Conservation (phyloP, 2,888 invertebrate genomes). For the Acleris emargana region DNA sequence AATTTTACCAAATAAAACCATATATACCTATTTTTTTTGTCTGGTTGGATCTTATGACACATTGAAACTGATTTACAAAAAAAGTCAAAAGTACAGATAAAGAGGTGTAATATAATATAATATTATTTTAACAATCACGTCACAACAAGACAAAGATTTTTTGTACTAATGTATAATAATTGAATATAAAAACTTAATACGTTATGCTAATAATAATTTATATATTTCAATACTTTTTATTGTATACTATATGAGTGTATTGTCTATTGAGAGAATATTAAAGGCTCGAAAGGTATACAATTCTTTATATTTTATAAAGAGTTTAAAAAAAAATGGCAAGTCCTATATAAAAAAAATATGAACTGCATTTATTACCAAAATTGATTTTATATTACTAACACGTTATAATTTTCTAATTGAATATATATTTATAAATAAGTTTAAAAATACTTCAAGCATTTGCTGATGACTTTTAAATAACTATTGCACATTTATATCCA, state of each 20-base stretch:
- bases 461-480: slow-evolving; percentile 15
- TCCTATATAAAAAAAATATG: slow-evolving; percentile 3
- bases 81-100: too few species aligned
- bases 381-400: background rate
- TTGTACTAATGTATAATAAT: too few species aligned
- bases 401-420: background rate
- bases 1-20: background rate
- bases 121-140: too few species aligned
- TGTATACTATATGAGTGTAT: slow-evolving; percentile 30
- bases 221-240: background rate
- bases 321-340: slow-evolving; percentile 21
- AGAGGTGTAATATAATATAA: too few species aligned
- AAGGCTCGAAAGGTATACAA: slow-evolving; percentile 29
- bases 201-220: too few species aligned
- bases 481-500: slow-evolving; percentile 20
- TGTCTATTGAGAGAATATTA: slow-evolving; percentile 37
- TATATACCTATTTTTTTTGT: too few species aligned
- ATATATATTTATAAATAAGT: background rate
- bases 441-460: slow-evolving; percentile 22
- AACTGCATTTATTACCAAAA: background rate
- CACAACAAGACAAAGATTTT: too few species aligned
- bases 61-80: too few species aligned
- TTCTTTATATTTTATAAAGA: slow-evolving; percentile 6
- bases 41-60: too few species aligned
- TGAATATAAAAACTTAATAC: too few species aligned